Evolutionary conservation across 2,797 vertebrate genomes (phyloP).

Genomic region (Vultur gryphus): DNA sequence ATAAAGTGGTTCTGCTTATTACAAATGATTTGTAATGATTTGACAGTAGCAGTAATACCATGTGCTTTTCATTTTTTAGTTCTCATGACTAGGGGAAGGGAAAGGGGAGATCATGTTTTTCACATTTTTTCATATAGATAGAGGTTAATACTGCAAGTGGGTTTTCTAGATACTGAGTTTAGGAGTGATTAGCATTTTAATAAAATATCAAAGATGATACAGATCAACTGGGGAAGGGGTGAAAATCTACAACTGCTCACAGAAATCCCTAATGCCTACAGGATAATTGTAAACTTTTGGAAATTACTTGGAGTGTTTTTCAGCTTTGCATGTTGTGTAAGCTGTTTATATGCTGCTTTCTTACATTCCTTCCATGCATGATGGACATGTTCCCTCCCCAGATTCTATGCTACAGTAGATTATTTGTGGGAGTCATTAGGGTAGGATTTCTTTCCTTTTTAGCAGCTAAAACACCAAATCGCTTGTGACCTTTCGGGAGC

Average conservation of each 20-base stretch:
- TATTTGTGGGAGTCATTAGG: not conserved
- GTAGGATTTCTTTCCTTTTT: conserved; percentile 8
- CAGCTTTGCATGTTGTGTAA: not conserved
- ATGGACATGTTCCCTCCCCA: not conserved
- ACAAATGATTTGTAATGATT: not conserved
- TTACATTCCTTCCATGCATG: not conserved
- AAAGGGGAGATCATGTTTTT: not conserved
- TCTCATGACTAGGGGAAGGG: not conserved
- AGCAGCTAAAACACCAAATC: not conserved
- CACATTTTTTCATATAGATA: not conserved
- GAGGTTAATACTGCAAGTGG: not conserved
- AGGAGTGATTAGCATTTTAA: not conserved
- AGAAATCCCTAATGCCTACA: not conserved
- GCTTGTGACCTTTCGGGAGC: not conserved
- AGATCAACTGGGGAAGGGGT: not conserved
- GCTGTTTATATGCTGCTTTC: not conserved
- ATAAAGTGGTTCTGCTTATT: not conserved
- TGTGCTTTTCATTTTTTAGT: conserved; percentile 5
- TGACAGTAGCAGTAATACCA: not conserved
- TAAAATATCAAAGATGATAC: not conserved
- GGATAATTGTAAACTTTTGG: not conserved
- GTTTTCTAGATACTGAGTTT: not conserved
- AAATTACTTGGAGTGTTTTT: not conserved
- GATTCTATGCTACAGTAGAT: not conserved
- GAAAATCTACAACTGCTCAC: not conserved